These are phyloP conservation scores for Neoniphon sammara DNA, from an alignment of 2,797 vertebrate species.

Conservation along the genomic window DNA sequence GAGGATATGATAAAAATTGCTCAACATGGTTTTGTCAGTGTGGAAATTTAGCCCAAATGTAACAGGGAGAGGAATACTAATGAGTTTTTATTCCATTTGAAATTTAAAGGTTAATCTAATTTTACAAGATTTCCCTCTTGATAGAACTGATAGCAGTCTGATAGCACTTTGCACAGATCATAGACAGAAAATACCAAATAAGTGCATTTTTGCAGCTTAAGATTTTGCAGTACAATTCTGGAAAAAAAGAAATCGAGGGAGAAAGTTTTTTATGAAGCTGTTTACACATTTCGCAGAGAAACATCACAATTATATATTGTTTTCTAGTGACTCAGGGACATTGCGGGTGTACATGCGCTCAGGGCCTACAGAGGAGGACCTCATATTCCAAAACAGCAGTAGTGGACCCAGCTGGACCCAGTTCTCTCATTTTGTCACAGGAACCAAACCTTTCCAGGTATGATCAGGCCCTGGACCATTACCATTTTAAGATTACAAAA, in stretches of 20 bases:
- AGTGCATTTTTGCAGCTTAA: not conserved
- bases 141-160: not conserved
- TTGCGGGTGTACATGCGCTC: conserved; percentile 68
- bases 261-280: not conserved
- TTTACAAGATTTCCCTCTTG: not conserved
- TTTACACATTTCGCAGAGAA: conserved; percentile 5
- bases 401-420: conserved; percentile 70
- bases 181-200: not conserved
- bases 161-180: not conserved
- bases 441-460: conserved; percentile 77
- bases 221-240: not conserved
- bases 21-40: too few relatives aligned
- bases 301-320: conserved; percentile 1
- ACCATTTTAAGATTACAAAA: not conserved
- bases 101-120: not conserved
- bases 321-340: conserved; percentile 71
- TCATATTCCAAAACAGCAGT: conserved; percentile 68
- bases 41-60: not conserved
- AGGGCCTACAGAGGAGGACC: conserved; percentile 33
- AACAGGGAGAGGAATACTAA: not conserved
- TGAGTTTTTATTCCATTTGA: not conserved
- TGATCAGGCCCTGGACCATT: not conserved
- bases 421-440: conserved; percentile 67
- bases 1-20: too few relatives aligned
- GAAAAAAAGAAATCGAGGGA: not conserved